Evolutionary conservation across 2,113 vertebrate genomes (phyloP).

Genomic region (Orcinus orca): DNA sequence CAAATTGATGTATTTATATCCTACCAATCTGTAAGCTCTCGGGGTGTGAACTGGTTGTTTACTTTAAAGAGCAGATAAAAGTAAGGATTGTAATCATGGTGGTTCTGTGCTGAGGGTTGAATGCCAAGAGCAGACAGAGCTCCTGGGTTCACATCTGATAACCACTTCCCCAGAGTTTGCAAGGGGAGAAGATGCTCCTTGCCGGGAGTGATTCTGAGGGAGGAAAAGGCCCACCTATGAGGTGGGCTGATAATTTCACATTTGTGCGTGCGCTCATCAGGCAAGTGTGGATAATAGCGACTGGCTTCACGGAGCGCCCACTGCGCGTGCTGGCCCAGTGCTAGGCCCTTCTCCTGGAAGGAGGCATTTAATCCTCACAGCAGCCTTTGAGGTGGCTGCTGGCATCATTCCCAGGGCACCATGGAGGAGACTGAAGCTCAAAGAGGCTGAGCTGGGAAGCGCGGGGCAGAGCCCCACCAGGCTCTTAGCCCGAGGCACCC

Average conservation of each 20-base stretch:
- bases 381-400: not conserved
- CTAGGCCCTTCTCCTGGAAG: not conserved
- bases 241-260: not conserved
- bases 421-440: not conserved
- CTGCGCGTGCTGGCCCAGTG: accelerated
- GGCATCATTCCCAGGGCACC: not conserved
- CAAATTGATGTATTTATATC: constrained; percentile 66
- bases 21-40: constrained; percentile 50
- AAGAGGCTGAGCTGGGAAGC: not conserved
- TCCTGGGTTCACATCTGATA: not conserved
- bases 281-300: accelerated
- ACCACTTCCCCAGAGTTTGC: too few relatives aligned
- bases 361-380: not conserved
- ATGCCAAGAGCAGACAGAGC: not conserved
- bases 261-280: accelerated
- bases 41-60: constrained; percentile 59
- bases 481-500: not conserved
- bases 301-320: accelerated
- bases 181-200: not conserved
- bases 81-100: not conserved
- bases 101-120: not conserved
- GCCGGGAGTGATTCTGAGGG: not conserved
- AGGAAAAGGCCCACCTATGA: not conserved
- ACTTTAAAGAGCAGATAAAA: constrained; percentile 55
- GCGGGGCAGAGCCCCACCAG: not conserved